Evolutionary conservation across 2,888 invertebrate species (phyloP).

Genomic region (Bruchidius siliquastri): DNA sequence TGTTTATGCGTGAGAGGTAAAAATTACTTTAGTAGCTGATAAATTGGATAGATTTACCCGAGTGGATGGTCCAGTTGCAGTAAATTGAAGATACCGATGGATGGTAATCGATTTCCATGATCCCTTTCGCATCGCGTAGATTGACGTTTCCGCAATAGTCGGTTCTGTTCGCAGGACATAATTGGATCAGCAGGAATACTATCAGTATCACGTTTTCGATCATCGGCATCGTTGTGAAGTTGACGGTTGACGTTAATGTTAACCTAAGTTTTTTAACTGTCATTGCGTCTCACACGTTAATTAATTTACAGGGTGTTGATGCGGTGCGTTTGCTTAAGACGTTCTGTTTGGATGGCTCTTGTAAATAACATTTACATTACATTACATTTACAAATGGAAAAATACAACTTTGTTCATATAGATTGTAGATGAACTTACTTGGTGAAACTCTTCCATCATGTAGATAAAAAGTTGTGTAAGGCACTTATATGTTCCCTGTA

Average conservation of each 20-base stretch:
- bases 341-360: no score
- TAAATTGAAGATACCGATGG: background rate
- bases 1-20: no score
- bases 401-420: no score
- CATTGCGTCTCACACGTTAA: background rate
- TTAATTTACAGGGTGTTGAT: background rate
- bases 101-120: background rate
- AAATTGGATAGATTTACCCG: no score
- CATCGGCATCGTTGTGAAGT: background rate
- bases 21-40: no score
- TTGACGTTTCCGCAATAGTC: background rate
- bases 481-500: no score
- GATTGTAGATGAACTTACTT: no score
- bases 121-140: background rate
- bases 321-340: no score
- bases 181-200: background rate
- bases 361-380: no score
- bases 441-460: no score
- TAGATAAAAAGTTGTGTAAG: no score
- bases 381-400: no score
- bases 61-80: conserved; percentile 1
- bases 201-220: background rate
- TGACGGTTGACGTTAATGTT: background rate
- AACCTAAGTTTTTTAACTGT: background rate
- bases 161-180: background rate